phyloP scores from a whole-genome alignment of 2,888 invertebrate species.

The Chrysotoxum bicinctum region DNA sequence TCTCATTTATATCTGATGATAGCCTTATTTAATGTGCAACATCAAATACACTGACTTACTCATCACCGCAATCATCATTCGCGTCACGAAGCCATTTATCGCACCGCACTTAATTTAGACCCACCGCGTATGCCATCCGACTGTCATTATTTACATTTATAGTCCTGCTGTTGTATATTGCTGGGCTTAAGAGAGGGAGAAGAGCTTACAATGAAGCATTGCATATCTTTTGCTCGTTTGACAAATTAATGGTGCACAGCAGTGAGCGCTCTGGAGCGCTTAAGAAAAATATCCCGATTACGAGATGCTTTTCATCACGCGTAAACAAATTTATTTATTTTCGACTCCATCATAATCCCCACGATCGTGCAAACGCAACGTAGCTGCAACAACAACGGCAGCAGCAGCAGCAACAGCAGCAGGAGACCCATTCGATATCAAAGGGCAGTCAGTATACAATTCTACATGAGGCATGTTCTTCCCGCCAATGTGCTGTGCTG shows the following conservation, averaged over 20 bases:
- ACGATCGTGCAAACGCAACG: slow-evolving; percentile 30
- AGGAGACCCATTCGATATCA: slow-evolving; percentile 61
- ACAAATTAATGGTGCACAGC: slow-evolving; percentile 71
- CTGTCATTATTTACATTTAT: slow-evolving; percentile 67
- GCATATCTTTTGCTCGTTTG: slow-evolving; percentile 69
- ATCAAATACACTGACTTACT: slow-evolving; percentile 58
- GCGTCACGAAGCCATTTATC: slow-evolving; percentile 71
- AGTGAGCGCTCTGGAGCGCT: slow-evolving; percentile 48
- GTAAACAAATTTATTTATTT: slow-evolving; percentile 73
- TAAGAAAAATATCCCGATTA: slow-evolving; percentile 69
- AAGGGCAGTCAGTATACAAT: slow-evolving; percentile 52
- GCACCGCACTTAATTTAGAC: slow-evolving; percentile 70
- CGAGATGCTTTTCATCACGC: slow-evolving; percentile 73
- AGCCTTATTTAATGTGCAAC: slow-evolving; percentile 26
- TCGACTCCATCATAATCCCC: slow-evolving; percentile 71
- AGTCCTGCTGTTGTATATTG: slow-evolving; percentile 24
- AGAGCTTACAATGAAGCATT: neutral
- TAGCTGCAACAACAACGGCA: slow-evolving; percentile 5
- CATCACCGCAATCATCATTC: slow-evolving; percentile 68
- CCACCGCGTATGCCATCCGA: slow-evolving; percentile 67
- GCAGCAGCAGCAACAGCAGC: slow-evolving; percentile 50
- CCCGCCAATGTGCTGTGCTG: neutral
- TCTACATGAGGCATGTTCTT: slow-evolving; percentile 29
- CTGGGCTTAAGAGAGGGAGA: slow-evolving; percentile 9
- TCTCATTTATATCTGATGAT: slow-evolving; percentile 13